phyloP scores from a whole-genome alignment of 1,140 invertebrate genomes.

The Agraylea sexmaculata region DNA sequence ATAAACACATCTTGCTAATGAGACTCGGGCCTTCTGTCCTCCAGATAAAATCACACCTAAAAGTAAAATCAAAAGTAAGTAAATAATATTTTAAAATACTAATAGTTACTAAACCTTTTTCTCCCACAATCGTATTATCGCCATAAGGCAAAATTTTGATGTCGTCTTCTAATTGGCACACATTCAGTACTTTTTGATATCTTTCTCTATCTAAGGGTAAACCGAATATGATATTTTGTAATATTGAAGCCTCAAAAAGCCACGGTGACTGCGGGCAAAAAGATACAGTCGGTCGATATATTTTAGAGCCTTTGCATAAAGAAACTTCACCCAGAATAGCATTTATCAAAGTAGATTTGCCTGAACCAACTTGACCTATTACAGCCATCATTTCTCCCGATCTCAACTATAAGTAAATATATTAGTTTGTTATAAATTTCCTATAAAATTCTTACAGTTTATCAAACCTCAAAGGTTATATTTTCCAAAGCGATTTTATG shows the following conservation, averaged over 20 bases:
- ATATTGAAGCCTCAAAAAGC: constrained; percentile 45
- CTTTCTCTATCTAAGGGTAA: constrained; percentile 43
- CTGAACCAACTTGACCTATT: constrained; percentile 67
- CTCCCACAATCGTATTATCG: constrained; percentile 56
- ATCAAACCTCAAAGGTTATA: constrained; percentile 27
- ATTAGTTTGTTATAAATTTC: constrained; percentile 2
- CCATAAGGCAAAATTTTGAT: constrained; percentile 52
- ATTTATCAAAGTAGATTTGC: constrained; percentile 67
- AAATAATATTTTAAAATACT: background rate
- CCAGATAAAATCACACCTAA: constrained; percentile 40
- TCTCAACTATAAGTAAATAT: constrained; percentile 39
- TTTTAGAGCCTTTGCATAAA: constrained; percentile 35
- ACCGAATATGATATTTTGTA: constrained; percentile 78
- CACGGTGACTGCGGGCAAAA: constrained; percentile 63
- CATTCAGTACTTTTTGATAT: constrained; percentile 47
- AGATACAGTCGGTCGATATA: no score
- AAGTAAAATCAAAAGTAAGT: background rate
- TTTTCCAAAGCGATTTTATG: constrained; percentile 28
- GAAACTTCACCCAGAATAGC: constrained; percentile 62
- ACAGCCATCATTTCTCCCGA: constrained; percentile 55
- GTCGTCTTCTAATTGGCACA: constrained; percentile 58
- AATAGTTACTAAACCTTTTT: constrained; percentile 36
- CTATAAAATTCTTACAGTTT: background rate
- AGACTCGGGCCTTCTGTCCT: constrained; percentile 51
- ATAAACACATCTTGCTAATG: constrained; percentile 56